A percentile compares a stretch with the other conserved stretches of the same genome.
Evolutionary conservation across 2,113 vertebrate species (phyloP).

Genomic region (Diadophis punctatus): DNA sequence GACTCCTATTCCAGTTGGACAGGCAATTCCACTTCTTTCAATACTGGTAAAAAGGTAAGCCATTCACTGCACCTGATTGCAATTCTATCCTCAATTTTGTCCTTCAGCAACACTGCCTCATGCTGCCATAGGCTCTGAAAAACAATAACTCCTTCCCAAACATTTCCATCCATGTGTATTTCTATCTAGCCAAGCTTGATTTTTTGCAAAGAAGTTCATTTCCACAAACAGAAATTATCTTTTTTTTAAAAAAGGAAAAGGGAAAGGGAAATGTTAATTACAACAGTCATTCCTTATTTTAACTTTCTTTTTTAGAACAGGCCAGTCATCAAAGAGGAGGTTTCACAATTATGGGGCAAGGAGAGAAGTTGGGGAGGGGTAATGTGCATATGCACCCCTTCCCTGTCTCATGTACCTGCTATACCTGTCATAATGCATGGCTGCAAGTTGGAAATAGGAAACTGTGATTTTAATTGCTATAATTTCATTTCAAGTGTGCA

Average conservation of each 20-base stretch:
- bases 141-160: background rate
- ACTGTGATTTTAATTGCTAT: conserved; percentile 18
- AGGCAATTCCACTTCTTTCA: background rate
- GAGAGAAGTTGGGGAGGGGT: background rate
- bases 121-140: background rate
- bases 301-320: background rate
- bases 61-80: background rate
- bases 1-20: background rate
- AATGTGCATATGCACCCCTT: too few species aligned
- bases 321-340: background rate
- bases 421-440: background rate
- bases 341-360: background rate
- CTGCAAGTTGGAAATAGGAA: background rate
- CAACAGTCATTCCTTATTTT: background rate
- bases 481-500: background rate
- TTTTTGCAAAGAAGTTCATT: background rate
- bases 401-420: background rate
- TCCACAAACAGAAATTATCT: background rate
- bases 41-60: background rate
- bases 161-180: background rate
- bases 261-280: background rate
- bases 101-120: too few species aligned
- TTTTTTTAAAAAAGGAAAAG: background rate
- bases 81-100: background rate
- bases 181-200: background rate